Base-by-base conservation (phyloP, 1,140 invertebrate species). In the Diplogasteroides magnus region DNA sequence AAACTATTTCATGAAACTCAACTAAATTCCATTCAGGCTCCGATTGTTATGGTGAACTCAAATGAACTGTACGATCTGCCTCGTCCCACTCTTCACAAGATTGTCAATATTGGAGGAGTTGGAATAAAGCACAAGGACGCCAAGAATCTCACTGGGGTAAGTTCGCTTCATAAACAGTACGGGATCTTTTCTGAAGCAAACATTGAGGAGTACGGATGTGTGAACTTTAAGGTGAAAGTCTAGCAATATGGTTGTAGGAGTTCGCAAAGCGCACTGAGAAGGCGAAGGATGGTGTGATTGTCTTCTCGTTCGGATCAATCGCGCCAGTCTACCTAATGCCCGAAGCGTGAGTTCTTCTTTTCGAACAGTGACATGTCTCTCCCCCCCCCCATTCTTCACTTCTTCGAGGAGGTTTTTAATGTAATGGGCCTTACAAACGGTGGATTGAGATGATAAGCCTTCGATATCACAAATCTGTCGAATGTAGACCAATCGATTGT, bases 21-120 rank as follows among this genome's bases (percentile, higher is more conserved):
- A 48, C 37, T 31, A n/a, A n/a, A n/a, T n/a, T n/a, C n/a, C 13
- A 61, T 29, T 23, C n/a, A 70, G 66, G 66, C 31, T 56, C 66
- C 68, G 19, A 65, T 70, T 48, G 64, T 70, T 3, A 69, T 70
- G 68, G 68, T 70, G 25, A 70, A 70, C 31, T 68, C 29, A 26
- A 61, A 70, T n/a, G 68, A 70, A 27, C 66, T 70, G 23, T 71
- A 57, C 65, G 68, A 70, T 31, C 37, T 70, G 3, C 67, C 68
- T 13, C 29, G 68, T 31, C 68, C 68, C 2, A 70, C 67, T 27
- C 58, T 70, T 6, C 67, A 70, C 66, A 70, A 70, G 26, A 56
- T 70, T 32, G 26, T 70, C 25, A 68, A 71, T 27, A 71, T 70
- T n/a, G 68, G 68, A 48, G 68, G 68, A 19, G 23, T 70, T n/a